Evolutionary conservation across 2,113 vertebrate species (phyloP).

Genomic region (Percina caprodes): DNA sequence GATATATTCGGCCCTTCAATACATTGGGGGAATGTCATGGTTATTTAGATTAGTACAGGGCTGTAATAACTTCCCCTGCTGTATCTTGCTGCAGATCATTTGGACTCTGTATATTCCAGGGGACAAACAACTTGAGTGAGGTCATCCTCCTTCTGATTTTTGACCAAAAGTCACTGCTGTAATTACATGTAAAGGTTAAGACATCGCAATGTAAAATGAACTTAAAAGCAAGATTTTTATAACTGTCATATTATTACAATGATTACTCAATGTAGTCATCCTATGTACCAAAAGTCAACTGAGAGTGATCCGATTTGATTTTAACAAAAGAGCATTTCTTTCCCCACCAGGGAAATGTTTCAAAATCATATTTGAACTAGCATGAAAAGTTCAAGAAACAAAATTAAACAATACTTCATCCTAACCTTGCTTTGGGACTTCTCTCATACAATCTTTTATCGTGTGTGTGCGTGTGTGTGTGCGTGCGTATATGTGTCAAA

Average conservation of each 20-base stretch:
- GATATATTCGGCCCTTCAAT: too few relatives aligned
- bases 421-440: neutral
- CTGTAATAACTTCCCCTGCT: too few relatives aligned
- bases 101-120: too few relatives aligned
- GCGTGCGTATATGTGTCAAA: constrained; percentile 4
- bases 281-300: neutral
- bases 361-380: constrained; percentile 1
- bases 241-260: neutral
- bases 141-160: too few relatives aligned
- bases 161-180: too few relatives aligned
- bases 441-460: constrained; percentile 16
- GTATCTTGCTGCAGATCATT: too few relatives aligned
- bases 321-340: neutral
- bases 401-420: constrained; percentile 3
- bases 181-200: too few relatives aligned
- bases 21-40: too few relatives aligned
- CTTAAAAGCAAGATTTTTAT: neutral
- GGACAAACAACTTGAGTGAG: too few relatives aligned
- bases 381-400: constrained; percentile 18
- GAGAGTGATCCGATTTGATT: neutral
- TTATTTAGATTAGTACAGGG: too few relatives aligned
- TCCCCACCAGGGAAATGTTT: neutral
- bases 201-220: neutral
- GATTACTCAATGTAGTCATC: neutral
- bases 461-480: constrained; percentile 28